Percentiles rank a stretch among this genome's conserved stretches.
phyloP scores from a whole-genome alignment of 2,797 vertebrate genomes.

The Anguilla pacifica region DNA sequence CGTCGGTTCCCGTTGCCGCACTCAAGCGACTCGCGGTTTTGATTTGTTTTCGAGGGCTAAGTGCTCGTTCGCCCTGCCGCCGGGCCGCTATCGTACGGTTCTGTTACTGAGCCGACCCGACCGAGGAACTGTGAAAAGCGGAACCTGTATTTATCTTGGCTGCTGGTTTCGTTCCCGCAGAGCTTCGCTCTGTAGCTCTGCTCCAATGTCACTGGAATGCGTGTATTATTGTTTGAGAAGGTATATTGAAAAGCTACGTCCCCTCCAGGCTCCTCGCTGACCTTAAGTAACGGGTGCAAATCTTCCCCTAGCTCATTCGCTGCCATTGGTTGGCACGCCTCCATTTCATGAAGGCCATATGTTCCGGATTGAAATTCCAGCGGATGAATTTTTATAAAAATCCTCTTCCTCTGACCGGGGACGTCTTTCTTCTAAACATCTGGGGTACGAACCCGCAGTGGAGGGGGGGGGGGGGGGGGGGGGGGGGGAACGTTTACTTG shows the following conservation, averaged over 20 bases:
- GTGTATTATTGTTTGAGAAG: neutral
- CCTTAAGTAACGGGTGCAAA: slow-evolving; percentile 29
- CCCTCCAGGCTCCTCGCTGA: neutral
- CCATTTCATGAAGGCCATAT: slow-evolving; percentile 47
- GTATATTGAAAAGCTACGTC: neutral
- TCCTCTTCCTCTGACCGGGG: slow-evolving; percentile 29
- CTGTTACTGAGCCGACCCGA: neutral
- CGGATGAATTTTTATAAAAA: slow-evolving; percentile 39
- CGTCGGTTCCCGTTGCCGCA: neutral
- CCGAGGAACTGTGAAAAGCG: neutral
- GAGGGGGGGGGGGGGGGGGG: slow-evolving; percentile 22
- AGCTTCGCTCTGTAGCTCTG: neutral
- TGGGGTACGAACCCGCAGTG: slow-evolving; percentile 41
- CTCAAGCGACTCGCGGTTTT: neutral
- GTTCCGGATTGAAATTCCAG: slow-evolving; percentile 39
- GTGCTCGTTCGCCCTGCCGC: neutral
- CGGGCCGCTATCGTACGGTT: neutral
- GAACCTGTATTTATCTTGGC: slow-evolving; percentile 33
- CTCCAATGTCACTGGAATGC: neutral
- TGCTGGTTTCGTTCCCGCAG: slow-evolving; percentile 25
- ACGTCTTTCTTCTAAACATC: slow-evolving; percentile 53
- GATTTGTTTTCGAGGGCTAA: neutral
- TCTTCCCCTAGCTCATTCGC: slow-evolving; percentile 45
- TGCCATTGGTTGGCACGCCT: slow-evolving; percentile 29
- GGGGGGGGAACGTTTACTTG: slow-evolving; percentile 39